Percentiles rank a stretch among this genome's conserved stretches.
Evolutionary conservation across 2,888 invertebrate genomes (phyloP).

Genomic region (Chrysodeixis includens): DNA sequence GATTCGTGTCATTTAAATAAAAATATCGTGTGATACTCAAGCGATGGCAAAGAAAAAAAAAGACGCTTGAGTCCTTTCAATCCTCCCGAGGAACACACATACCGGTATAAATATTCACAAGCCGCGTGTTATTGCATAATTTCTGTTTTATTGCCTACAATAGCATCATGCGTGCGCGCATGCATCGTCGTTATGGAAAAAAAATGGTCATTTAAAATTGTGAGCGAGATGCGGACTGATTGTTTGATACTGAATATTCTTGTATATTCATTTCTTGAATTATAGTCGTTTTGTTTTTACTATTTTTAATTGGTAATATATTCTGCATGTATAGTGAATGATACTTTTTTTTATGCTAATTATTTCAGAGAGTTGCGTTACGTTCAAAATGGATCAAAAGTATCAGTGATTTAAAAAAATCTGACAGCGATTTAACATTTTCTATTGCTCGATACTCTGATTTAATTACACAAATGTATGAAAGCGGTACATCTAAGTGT

Average conservation of each 20-base stretch:
- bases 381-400: too few species aligned
- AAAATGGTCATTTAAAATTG: constrained; percentile 21
- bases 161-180: constrained; percentile 56
- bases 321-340: not conserved
- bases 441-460: too few species aligned
- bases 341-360: too few species aligned
- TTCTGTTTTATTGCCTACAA: constrained; percentile 62
- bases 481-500: too few species aligned
- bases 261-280: not conserved
- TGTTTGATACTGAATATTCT: constrained; percentile 6
- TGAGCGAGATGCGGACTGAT: not conserved
- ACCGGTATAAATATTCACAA: constrained; percentile 64
- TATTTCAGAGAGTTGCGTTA: too few species aligned
- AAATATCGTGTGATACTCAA: constrained; percentile 2
- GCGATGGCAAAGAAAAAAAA: constrained; percentile 6
- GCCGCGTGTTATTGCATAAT: constrained; percentile 68
- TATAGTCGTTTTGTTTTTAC: not conserved
- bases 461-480: too few species aligned
- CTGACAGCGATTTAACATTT: too few species aligned
- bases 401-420: too few species aligned
- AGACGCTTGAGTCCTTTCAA: constrained; percentile 15
- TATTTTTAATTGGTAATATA: not conserved
- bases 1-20: not conserved
- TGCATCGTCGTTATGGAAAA: constrained; percentile 31
- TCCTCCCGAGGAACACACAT: constrained; percentile 53